phyloP scores from a whole-genome alignment of 2,113 vertebrate species.

The Ophthalmolycus amberensis region DNA sequence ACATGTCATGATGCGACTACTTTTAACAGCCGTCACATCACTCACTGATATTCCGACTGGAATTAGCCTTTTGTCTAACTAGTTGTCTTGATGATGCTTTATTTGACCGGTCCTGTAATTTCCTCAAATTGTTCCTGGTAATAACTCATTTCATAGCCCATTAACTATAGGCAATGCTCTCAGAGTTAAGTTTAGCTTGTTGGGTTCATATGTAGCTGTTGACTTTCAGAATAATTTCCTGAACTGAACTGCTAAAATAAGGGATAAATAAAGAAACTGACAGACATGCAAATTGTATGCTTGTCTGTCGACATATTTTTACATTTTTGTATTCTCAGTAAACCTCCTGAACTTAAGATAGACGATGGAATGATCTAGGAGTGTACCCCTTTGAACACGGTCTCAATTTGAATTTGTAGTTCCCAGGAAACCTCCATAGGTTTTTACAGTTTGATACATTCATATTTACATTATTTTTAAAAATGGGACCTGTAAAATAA shows the following conservation, averaged over 20 bases:
- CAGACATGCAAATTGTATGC: background rate
- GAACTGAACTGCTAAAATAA: too few species aligned
- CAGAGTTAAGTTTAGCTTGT: background rate
- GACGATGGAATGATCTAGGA: background rate
- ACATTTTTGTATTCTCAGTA: too few species aligned
- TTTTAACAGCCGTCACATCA: background rate
- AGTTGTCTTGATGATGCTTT: background rate
- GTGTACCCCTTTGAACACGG: background rate
- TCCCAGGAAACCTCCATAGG: background rate
- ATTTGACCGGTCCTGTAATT: background rate
- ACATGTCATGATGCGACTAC: too few species aligned
- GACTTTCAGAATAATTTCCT: background rate
- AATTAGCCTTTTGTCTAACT: background rate
- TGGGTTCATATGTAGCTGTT: background rate
- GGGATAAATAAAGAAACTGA: background rate
- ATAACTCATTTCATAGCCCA: background rate
- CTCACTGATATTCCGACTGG: background rate
- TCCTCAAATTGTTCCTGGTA: background rate
- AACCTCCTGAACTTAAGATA: too few species aligned
- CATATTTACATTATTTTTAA: background rate
- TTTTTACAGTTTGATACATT: background rate
- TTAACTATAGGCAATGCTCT: background rate
- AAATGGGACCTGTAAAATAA: background rate
- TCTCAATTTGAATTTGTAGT: background rate
- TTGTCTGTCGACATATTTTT: background rate